Percentiles rank a stretch among this genome's conserved stretches.
These are phyloP conservation scores for Phortica variegata DNA, from an alignment of 1,140 invertebrate species.

Conservation along the genomic window DNA sequence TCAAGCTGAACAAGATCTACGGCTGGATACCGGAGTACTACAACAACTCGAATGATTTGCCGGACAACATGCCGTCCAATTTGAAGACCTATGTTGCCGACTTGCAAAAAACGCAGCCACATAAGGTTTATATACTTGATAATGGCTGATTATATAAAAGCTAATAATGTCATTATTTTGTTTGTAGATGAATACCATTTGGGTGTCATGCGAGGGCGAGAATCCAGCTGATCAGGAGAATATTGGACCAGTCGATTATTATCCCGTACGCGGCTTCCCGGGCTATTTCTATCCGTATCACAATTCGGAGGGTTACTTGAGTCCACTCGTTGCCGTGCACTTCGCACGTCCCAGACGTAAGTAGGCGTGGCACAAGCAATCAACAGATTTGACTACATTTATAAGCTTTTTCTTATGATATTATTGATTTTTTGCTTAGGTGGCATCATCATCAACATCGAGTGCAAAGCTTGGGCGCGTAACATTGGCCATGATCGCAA, in stretches of 20 bases:
- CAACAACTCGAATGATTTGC: constrained; percentile 63
- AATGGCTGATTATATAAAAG: constrained; percentile 2
- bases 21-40: constrained; percentile 75
- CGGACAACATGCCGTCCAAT: constrained; percentile 67
- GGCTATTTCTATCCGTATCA: constrained; percentile 81
- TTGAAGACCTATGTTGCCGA: constrained; percentile 59
- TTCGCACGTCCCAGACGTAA: constrained; percentile 76
- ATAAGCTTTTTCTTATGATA: too few relatives aligned
- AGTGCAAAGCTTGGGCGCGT: constrained; percentile 86
- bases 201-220: constrained; percentile 86
- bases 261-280: constrained; percentile 73
- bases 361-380: constrained; percentile 55
- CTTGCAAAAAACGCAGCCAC: constrained; percentile 31
- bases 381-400: too few relatives aligned
- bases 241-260: constrained; percentile 76
- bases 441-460: constrained; percentile 83
- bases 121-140: constrained; percentile 32
- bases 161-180: constrained; percentile 1
- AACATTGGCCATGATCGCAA: constrained; percentile 79
- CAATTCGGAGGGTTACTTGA: constrained; percentile 81
- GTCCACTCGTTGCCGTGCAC: constrained; percentile 84
- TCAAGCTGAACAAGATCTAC: constrained; percentile 81
- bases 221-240: constrained; percentile 87
- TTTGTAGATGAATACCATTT: constrained; percentile 72
- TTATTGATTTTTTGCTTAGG: constrained; percentile 60